Conservation (phyloP, 2,888 invertebrate genomes). For the Automeris io region DNA sequence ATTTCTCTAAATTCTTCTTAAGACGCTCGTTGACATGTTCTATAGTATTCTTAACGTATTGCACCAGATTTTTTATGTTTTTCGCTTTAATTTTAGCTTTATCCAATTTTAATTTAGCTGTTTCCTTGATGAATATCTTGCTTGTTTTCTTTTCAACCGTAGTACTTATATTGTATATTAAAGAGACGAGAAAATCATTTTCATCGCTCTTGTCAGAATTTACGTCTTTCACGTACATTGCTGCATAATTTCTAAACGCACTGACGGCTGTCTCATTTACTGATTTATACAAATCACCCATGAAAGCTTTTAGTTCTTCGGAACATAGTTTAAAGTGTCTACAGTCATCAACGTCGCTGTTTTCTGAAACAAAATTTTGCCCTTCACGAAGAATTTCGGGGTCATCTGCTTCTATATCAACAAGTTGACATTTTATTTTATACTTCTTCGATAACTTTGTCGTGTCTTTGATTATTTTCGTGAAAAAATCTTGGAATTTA, state of each 20-base stretch:
- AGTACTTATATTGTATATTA: slow-evolving; percentile 25
- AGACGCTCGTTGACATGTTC: slow-evolving; percentile 20
- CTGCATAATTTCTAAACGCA: slow-evolving; percentile 41
- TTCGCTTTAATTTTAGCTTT: slow-evolving; percentile 21
- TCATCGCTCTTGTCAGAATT: slow-evolving; percentile 25
- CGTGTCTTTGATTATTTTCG: slow-evolving; percentile 26
- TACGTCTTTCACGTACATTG: slow-evolving; percentile 48
- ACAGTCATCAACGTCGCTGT: slow-evolving; percentile 19
- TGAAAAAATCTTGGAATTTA: slow-evolving; percentile 30
- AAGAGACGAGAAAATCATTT: slow-evolving; percentile 22
- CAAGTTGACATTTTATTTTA: slow-evolving; percentile 33
- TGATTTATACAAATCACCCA: slow-evolving; percentile 32
- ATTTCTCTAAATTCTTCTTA: slow-evolving; percentile 16
- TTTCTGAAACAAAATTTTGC: background rate
- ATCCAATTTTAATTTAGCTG: slow-evolving; percentile 29
- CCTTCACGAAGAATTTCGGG: slow-evolving; percentile 1
- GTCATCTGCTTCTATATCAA: slow-evolving; percentile 15
- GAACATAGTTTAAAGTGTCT: slow-evolving; percentile 39
- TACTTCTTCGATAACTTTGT: slow-evolving; percentile 25
- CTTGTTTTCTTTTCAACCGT: slow-evolving; percentile 21
- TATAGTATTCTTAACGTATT: slow-evolving; percentile 26
- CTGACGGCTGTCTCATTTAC: slow-evolving; percentile 41
- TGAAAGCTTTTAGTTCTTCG: slow-evolving; percentile 36
- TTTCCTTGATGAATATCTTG: slow-evolving; percentile 28
- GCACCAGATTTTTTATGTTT: slow-evolving; percentile 30